Conservation (phyloP, 1,140 invertebrate genomes). For the Listronotus oregonensis region DNA sequence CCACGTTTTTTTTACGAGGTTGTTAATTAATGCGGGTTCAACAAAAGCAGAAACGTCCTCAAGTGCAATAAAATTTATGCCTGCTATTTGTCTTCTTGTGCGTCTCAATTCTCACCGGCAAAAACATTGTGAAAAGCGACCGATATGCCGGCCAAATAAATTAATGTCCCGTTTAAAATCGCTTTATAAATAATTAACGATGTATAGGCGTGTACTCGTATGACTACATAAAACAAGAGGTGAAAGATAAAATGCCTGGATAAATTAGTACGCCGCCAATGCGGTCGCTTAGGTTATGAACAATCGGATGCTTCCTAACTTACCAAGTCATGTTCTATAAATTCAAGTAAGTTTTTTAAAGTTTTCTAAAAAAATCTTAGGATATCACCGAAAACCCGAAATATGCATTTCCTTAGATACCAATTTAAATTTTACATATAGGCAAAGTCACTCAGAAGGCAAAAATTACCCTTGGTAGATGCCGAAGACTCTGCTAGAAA, state of each 20-base stretch:
- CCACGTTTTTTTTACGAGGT: no score
- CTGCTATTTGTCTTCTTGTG: conserved; percentile 30
- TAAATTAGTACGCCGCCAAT: conserved; percentile 4
- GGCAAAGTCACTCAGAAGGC: no score
- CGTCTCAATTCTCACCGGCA: conserved; percentile 26
- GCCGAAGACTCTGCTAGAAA: no score
- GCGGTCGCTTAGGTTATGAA: no score
- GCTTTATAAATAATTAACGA: conserved; percentile 38
- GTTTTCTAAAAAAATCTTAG: no score
- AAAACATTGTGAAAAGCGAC: conserved; percentile 12
- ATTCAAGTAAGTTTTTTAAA: background rate
- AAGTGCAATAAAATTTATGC: conserved; percentile 29
- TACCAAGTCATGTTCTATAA: no score
- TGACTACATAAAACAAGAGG: conserved; percentile 29
- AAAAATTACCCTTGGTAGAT: no score
- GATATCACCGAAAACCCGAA: no score
- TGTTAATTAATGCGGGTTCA: conserved; percentile 19
- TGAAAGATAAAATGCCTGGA: conserved; percentile 28
- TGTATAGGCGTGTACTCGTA: conserved; percentile 31
- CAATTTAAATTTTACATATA: no score
- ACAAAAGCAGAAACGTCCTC: background rate
- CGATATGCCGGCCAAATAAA: conserved; percentile 32
- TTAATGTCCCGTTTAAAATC: conserved; percentile 34
- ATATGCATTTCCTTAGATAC: no score
- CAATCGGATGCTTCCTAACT: no score